phyloP scores from a whole-genome alignment of 2,797 vertebrate species.

The Coregonus ussuriensis region DNA sequence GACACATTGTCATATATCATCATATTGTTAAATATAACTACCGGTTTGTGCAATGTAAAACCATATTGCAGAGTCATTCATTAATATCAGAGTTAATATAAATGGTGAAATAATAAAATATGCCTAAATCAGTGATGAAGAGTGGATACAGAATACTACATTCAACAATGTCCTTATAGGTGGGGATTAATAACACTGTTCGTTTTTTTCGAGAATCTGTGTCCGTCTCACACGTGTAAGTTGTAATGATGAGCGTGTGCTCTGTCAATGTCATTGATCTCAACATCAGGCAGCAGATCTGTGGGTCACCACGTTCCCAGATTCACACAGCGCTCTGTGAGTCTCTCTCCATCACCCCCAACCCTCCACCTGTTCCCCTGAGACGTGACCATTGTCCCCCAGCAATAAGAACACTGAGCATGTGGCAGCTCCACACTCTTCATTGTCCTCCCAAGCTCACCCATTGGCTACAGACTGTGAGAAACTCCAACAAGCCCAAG shows the following conservation, averaged over 20 bases:
- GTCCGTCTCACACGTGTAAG: not conserved
- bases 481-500: conserved; percentile 74
- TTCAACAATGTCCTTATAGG: too few relatives aligned
- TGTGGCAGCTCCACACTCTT: conserved; percentile 29
- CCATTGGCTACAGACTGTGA: conserved; percentile 82
- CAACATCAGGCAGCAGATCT: conserved; percentile 10
- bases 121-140: too few relatives aligned
- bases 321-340: conserved; percentile 1
- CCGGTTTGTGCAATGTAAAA: too few relatives aligned
- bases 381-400: conserved; percentile 30
- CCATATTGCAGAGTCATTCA: too few relatives aligned
- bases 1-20: too few relatives aligned
- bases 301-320: conserved; percentile 35
- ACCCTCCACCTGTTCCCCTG: conserved; percentile 40
- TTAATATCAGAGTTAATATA: too few relatives aligned
- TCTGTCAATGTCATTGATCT: not conserved
- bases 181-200: too few relatives aligned
- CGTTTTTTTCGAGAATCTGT: not conserved
- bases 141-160: too few relatives aligned
- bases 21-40: too few relatives aligned
- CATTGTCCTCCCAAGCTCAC: conserved; percentile 26
- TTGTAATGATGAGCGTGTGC: not conserved
- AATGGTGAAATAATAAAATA: too few relatives aligned
- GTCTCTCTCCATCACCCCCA: conserved; percentile 20
- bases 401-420: conserved; percentile 32